A percentile compares a stretch with the other conserved stretches of the same genome.
phyloP scores from a whole-genome alignment of 1,140 invertebrate genomes.

The Temnothorax curvispinosus region DNA sequence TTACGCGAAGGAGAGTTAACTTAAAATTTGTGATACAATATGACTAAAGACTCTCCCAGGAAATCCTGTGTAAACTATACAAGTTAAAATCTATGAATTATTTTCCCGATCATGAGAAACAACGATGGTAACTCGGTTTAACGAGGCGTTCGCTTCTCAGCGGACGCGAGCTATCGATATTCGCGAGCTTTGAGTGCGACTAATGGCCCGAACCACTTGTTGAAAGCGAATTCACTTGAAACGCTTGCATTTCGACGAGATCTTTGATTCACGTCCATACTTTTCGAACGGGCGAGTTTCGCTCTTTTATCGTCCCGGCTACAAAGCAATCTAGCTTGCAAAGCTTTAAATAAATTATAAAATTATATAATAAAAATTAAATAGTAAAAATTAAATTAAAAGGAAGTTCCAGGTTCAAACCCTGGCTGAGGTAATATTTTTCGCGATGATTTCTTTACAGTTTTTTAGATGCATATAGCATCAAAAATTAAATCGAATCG shows the following conservation, averaged over 20 bases:
- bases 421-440: too few relatives aligned
- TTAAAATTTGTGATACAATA: neutral
- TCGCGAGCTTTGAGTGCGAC: constrained; percentile 6
- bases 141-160: neutral
- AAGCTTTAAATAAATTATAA: neutral
- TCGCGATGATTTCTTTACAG: too few relatives aligned
- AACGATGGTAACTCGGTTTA: neutral
- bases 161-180: constrained; percentile 22
- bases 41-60: neutral
- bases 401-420: too few relatives aligned
- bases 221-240: constrained; percentile 25
- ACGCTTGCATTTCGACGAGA: constrained; percentile 22
- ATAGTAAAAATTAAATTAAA: too few relatives aligned
- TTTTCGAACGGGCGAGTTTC: neutral
- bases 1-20: neutral
- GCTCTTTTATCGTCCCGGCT: neutral
- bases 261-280: neutral
- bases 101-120: neutral
- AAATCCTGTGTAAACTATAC: neutral
- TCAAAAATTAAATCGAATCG: too few relatives aligned
- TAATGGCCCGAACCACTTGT: constrained; percentile 49
- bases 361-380: neutral
- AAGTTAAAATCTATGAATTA: neutral
- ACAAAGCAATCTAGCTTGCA: too few relatives aligned
- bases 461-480: too few relatives aligned